Conservation (phyloP, 2,797 vertebrate species). For the Aphelocoma californica region DNA sequence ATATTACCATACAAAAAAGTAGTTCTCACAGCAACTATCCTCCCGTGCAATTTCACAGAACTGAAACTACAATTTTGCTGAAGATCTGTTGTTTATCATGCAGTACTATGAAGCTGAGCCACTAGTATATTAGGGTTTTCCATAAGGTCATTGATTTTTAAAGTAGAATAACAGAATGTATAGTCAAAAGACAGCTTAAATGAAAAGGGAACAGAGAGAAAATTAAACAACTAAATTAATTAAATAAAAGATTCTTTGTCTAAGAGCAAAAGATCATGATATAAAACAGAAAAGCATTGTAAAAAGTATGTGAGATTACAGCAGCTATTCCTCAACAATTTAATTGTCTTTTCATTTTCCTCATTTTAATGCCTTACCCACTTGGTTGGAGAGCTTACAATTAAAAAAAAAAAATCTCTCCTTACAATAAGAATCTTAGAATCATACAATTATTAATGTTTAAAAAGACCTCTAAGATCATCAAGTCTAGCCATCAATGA, state of each 20-base stretch:
- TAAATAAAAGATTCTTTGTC: not conserved
- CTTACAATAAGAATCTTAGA: not conserved
- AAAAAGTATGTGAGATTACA: not conserved
- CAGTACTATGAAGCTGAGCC: not conserved
- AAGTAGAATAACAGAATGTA: constrained; percentile 23
- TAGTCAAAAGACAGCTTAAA: not conserved
- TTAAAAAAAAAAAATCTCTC: not conserved
- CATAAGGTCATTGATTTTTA: not conserved
- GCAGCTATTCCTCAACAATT: not conserved
- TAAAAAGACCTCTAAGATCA: not conserved
- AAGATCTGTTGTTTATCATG: constrained; percentile 5
- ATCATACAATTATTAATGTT: not conserved
- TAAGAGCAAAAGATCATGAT: not conserved
- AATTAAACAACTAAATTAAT: not conserved
- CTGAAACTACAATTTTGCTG: constrained; percentile 28
- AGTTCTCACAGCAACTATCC: not conserved
- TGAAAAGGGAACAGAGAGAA: not conserved
- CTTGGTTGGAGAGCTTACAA: not conserved
- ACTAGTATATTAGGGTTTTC: not conserved
- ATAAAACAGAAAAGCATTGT: not conserved
- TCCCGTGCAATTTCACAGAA: not conserved
- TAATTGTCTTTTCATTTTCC: not conserved
- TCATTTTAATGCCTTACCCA: not conserved
- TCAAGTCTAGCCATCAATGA: accelerated
- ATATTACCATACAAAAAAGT: not conserved